Evolutionary conservation across 2,888 invertebrate species (phyloP).

Genomic region (Aricia artaxerxes): DNA sequence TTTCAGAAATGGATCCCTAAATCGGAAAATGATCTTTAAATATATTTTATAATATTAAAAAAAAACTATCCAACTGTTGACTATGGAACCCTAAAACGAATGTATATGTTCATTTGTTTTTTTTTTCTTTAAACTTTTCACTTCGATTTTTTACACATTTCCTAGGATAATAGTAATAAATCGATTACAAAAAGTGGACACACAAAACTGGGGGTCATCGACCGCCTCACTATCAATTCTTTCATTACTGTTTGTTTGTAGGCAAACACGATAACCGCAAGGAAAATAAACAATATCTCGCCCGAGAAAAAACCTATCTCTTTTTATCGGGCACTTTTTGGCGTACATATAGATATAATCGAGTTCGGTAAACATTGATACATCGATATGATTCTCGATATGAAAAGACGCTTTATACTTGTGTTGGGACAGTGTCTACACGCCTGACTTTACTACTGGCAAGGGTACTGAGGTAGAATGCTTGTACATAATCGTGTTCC

Average conservation of each 20-base stretch:
- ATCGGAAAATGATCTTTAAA: too few relatives aligned
- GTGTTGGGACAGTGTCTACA: constrained; percentile 58
- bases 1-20: too few relatives aligned
- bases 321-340: constrained; percentile 66
- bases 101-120: too few relatives aligned
- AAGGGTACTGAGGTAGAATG: constrained; percentile 22
- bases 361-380: constrained; percentile 68
- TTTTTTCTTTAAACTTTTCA: not conserved
- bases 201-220: constrained; percentile 52
- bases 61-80: too few relatives aligned
- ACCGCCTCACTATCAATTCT: constrained; percentile 64
- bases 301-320: constrained; percentile 53
- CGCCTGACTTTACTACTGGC: constrained; percentile 33
- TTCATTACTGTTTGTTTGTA: constrained; percentile 68
- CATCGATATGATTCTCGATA: constrained; percentile 57
- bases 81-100: too few relatives aligned
- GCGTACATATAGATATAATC: constrained; percentile 70
- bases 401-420: constrained; percentile 56
- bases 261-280: constrained; percentile 70
- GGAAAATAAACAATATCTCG: constrained; percentile 68
- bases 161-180: constrained; percentile 25
- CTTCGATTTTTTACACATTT: not conserved
- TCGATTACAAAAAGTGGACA: constrained; percentile 33
- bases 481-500: not conserved
- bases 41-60: too few relatives aligned